phyloP scores from a whole-genome alignment of 2,888 invertebrate species.

The Antheraea assamensis region DNA sequence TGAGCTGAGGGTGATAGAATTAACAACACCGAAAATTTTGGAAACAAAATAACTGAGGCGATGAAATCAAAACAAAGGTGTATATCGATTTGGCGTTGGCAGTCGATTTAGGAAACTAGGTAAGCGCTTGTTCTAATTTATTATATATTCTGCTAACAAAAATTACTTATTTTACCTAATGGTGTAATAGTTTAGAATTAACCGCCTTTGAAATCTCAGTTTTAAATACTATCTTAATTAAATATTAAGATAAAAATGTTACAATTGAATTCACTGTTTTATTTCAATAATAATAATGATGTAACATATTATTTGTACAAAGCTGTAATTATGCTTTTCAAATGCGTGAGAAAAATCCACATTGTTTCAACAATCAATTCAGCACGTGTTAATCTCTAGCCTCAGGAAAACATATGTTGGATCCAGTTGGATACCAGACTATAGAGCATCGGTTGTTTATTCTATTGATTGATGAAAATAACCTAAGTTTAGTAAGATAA shows the following conservation, averaged over 20 bases:
- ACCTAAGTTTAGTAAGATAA: not conserved
- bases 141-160: too few relatives aligned
- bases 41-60: slow-evolving; percentile 32
- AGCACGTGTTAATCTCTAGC: not conserved
- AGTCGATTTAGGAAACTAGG: slow-evolving; percentile 50
- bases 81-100: slow-evolving; percentile 66
- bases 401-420: not conserved
- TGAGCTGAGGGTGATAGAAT: slow-evolving; percentile 19
- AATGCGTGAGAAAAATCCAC: not conserved
- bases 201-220: not conserved
- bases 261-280: not conserved
- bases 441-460: not conserved
- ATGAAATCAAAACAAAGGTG: slow-evolving; percentile 69
- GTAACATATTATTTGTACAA: not conserved
- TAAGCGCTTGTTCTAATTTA: slow-evolving; percentile 29
- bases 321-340: not conserved
- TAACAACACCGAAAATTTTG: slow-evolving; percentile 21
- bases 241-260: not conserved
- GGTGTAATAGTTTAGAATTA: not conserved
- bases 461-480: not conserved
- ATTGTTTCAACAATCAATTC: not conserved
- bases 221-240: not conserved
- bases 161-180: not conserved
- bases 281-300: not conserved
- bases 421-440: not conserved